phyloP scores from a whole-genome alignment of 2,797 vertebrate species.

The Rhinichthys osculus region DNA sequence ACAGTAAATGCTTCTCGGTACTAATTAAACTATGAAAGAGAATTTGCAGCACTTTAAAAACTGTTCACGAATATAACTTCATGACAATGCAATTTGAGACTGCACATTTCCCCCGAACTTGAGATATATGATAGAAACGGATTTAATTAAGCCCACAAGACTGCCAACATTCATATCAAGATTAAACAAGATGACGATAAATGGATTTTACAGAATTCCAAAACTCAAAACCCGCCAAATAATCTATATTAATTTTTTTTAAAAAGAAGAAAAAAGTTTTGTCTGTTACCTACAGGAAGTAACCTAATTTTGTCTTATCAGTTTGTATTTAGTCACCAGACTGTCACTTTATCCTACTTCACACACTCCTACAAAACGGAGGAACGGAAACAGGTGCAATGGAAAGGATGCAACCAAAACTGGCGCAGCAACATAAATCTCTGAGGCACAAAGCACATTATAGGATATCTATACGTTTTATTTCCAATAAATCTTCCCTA shows the following conservation, averaged over 20 bases:
- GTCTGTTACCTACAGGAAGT: constrained; percentile 45
- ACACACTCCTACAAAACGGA: constrained; percentile 53
- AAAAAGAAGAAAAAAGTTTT: not conserved
- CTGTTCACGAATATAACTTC: constrained; percentile 10
- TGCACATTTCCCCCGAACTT: not conserved
- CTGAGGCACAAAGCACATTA: constrained; percentile 55
- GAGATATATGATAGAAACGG: constrained; percentile 27
- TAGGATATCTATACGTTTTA: constrained; percentile 71
- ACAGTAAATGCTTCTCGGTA: not conserved
- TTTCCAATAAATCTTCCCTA: constrained; percentile 71
- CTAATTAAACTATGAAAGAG: constrained; percentile 28
- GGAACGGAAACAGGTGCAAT: constrained; percentile 64
- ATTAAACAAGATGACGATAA: constrained; percentile 27
- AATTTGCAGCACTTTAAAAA: constrained; percentile 19
- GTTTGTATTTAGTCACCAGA: constrained; percentile 28
- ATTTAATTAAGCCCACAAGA: constrained; percentile 33
- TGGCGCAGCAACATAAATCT: constrained; percentile 63
- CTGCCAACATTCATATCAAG: constrained; percentile 11
- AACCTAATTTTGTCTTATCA: constrained; percentile 34
- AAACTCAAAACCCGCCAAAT: constrained; percentile 27
- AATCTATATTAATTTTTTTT: not conserved
- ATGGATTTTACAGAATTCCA: not conserved
- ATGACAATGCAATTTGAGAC: constrained; percentile 31
- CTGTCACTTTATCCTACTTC: constrained; percentile 13
- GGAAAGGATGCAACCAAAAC: constrained; percentile 74